Evolutionary conservation across 64 coral and sea anemone genomes (phyloP).

Genomic region (Anthopleura sola): DNA sequence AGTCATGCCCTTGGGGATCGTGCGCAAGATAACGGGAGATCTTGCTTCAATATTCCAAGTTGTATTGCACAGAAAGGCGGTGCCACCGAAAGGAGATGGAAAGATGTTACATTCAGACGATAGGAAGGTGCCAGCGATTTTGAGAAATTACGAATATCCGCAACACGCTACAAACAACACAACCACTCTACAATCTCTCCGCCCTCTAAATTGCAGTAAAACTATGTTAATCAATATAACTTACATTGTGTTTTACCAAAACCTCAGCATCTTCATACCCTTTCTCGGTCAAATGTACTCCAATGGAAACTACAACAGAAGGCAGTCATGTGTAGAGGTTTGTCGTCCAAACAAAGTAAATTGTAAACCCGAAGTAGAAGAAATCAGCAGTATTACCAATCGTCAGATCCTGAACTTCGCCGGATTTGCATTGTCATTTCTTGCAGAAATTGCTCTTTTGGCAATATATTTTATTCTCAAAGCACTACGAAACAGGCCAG

Average conservation of each 20-base stretch:
- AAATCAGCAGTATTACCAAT: background rate
- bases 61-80: too few relatives aligned
- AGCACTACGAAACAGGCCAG: conserved; percentile 50
- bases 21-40: too few relatives aligned
- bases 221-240: background rate
- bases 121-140: too few relatives aligned
- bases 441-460: conserved; percentile 31
- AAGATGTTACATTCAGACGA: too few relatives aligned
- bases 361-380: background rate
- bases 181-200: background rate
- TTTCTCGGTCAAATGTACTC: background rate
- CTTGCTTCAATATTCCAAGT: too few relatives aligned
- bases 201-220: background rate
- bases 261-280: background rate
- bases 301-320: background rate
- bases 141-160: too few relatives aligned
- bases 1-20: too few relatives aligned
- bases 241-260: background rate
- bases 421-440: conserved; percentile 31
- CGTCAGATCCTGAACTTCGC: conserved; percentile 56
- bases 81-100: too few relatives aligned
- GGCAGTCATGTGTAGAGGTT: background rate
- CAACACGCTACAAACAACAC: background rate
- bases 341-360: background rate
- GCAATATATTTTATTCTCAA: conserved; percentile 9